Conservation (phyloP, 2,888 invertebrate species). For the Salpingus planirostris region DNA sequence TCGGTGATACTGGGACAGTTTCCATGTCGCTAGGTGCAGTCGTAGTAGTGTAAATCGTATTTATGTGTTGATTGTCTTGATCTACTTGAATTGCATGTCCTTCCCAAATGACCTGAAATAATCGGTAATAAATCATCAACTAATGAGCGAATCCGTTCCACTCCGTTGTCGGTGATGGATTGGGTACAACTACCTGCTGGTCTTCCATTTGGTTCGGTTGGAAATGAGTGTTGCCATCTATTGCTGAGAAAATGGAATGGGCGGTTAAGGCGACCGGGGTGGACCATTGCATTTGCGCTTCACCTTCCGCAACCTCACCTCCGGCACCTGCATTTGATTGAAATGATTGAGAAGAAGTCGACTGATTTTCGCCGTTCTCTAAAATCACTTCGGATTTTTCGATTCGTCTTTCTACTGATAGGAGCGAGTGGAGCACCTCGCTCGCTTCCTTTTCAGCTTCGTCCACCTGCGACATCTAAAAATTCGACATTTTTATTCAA, state of each 20-base stretch:
- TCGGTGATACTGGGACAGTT: slow-evolving; percentile 20
- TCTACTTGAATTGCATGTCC: slow-evolving; percentile 57
- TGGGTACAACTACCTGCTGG: slow-evolving; percentile 34
- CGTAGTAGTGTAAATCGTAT: slow-evolving; percentile 31
- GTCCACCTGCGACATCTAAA: slow-evolving; percentile 55
- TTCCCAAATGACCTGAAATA: slow-evolving; percentile 55
- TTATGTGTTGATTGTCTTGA: slow-evolving; percentile 35
- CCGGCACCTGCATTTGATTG: slow-evolving; percentile 26
- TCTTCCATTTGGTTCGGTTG: slow-evolving; percentile 36
- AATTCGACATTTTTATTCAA: too few species aligned
- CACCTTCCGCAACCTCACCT: slow-evolving; percentile 30
- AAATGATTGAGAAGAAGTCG: slow-evolving; percentile 31
- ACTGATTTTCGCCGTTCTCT: slow-evolving; percentile 28
- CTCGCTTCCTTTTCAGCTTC: slow-evolving; percentile 63
- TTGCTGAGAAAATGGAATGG: slow-evolving; percentile 38
- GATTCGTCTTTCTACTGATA: slow-evolving; percentile 58
- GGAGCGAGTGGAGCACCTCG: slow-evolving; percentile 57
- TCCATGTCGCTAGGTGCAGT: slow-evolving; percentile 22
- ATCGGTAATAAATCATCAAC: slow-evolving; percentile 1
- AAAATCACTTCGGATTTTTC: slow-evolving; percentile 44
- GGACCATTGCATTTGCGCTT: slow-evolving; percentile 52
- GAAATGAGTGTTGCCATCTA: slow-evolving; percentile 37
- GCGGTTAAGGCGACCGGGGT: slow-evolving; percentile 47
- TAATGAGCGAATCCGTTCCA: too few species aligned
- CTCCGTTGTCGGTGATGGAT: too few species aligned